phyloP scores from a whole-genome alignment of 2,113 vertebrate genomes.

The Chlamydotis undulata region DNA sequence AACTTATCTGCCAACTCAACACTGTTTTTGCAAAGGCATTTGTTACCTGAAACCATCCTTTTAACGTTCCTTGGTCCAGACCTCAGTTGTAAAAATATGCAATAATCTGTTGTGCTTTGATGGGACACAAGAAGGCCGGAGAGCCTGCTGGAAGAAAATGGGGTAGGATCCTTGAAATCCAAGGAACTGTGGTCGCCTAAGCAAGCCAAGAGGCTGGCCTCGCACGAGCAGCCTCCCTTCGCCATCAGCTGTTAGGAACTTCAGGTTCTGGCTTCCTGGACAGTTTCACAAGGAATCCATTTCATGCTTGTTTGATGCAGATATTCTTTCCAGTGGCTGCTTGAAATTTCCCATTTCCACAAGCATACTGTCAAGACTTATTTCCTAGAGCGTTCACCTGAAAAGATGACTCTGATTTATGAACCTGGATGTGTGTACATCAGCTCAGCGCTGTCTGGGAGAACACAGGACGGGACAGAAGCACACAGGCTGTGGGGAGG shows the following conservation, averaged over 20 bases:
- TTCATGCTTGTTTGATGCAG: neutral
- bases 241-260: neutral
- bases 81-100: neutral
- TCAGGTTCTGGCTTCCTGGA: neutral
- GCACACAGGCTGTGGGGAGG: fast-evolving
- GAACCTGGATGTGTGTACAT: neutral
- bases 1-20: neutral
- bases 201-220: neutral
- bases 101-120: neutral
- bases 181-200: neutral
- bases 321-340: neutral
- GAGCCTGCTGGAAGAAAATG: neutral
- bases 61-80: neutral
- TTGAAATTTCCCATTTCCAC: neutral
- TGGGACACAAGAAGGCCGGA: neutral
- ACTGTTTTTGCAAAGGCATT: neutral
- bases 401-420: neutral
- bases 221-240: neutral
- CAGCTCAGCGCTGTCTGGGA: neutral
- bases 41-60: neutral
- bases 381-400: neutral
- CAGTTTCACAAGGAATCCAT: neutral
- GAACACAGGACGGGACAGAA: neutral
- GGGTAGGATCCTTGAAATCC: neutral
- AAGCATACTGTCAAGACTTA: neutral